phyloP scores from a whole-genome alignment of 2,888 invertebrate species.

The Apodemia mormo region DNA sequence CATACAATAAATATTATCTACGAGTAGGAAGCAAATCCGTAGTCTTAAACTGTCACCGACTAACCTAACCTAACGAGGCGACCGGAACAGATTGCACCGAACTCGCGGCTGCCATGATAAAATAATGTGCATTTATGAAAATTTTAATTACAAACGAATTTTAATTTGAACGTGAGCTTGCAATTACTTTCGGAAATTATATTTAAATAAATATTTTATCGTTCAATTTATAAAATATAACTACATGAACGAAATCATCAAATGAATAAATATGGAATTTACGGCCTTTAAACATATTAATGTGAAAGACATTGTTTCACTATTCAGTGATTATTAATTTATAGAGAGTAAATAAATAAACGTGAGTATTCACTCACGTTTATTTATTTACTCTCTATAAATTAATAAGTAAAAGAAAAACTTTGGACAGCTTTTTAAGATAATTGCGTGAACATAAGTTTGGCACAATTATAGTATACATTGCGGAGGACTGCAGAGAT shows the following conservation, averaged over 20 bases:
- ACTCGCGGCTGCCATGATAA: background rate
- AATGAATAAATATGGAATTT: slow-evolving; percentile 14
- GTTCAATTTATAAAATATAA: slow-evolving; percentile 7
- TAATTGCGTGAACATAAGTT: too few relatives aligned
- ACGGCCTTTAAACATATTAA: slow-evolving; percentile 4
- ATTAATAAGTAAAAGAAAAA: too few relatives aligned
- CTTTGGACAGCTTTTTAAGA: too few relatives aligned
- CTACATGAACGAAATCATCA: slow-evolving; percentile 1
- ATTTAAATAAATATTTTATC: background rate
- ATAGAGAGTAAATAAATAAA: too few relatives aligned
- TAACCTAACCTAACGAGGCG: background rate
- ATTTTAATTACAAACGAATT: slow-evolving; percentile 3
- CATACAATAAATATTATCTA: too few relatives aligned
- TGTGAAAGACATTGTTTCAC: background rate
- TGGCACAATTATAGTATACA: too few relatives aligned
- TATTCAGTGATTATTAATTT: too few relatives aligned
- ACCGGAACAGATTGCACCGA: background rate
- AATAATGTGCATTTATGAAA: background rate
- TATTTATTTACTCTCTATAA: too few relatives aligned
- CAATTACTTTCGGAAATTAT: slow-evolving; percentile 2
- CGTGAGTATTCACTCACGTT: too few relatives aligned
- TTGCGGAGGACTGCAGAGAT: too few relatives aligned
- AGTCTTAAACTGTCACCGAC: background rate
- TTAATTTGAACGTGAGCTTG: slow-evolving; percentile 12
- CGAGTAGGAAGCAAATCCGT: background rate